Percentiles rank a stretch among this genome's conserved stretches.
phyloP scores from a whole-genome alignment of 2,797 vertebrate genomes.

The Lagorchestes hirsutus region DNA sequence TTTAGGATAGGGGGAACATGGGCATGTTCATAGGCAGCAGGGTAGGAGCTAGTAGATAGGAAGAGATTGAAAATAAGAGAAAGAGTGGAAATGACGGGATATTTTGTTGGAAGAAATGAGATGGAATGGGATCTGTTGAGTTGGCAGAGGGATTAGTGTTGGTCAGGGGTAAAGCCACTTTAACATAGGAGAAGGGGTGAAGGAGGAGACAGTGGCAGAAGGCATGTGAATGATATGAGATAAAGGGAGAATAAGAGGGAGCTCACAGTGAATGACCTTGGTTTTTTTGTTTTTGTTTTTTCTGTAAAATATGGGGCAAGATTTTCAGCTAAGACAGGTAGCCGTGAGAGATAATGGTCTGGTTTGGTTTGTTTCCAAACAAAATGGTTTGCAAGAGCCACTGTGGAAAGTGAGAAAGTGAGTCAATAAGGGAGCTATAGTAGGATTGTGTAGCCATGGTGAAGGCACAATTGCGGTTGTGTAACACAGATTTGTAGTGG shows the following conservation, averaged over 20 bases:
- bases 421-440: not conserved
- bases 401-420: not conserved
- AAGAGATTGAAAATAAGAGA: not conserved
- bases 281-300: not conserved
- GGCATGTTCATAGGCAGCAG: not conserved
- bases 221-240: not conserved
- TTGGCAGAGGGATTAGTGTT: not conserved
- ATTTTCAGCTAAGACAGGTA: not conserved
- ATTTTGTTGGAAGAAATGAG: not conserved
- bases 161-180: not conserved
- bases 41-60: not conserved
- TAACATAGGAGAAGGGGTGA: not conserved
- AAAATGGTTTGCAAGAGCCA: not conserved
- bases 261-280: not conserved
- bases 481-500: not conserved
- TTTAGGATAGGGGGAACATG: not conserved
- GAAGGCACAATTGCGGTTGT: not conserved
- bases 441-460: not conserved
- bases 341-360: not conserved
- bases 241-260: not conserved
- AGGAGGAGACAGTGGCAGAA: not conserved
- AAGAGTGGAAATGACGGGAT: not conserved
- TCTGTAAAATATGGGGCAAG: not conserved
- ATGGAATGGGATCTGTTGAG: not conserved
- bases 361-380: not conserved